phyloP scores from a whole-genome alignment of 92 coral and sea anemone genomes.

The Scolanthus callimorphus region DNA sequence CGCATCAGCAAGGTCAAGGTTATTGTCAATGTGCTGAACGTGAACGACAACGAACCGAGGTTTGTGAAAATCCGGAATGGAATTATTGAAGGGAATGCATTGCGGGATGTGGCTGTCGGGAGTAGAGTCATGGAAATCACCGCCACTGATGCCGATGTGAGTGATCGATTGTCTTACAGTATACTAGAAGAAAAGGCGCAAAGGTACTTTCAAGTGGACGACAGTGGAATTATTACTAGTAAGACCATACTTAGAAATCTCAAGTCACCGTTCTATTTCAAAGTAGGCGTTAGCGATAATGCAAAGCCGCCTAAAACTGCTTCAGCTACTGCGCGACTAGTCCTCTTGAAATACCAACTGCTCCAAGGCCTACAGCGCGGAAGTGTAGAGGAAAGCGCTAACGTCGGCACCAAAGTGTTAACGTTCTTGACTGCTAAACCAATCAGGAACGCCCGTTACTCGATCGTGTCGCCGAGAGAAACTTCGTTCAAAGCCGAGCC shows the following conservation, averaged over 20 bases:
- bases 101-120: slow-evolving; percentile 46
- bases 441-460: slow-evolving; percentile 42
- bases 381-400: slow-evolving; percentile 48
- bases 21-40: slow-evolving; percentile 55
- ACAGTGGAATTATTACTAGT: slow-evolving; percentile 54
- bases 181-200: slow-evolving; percentile 45
- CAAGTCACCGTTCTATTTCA: slow-evolving; percentile 47
- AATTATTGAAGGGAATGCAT: slow-evolving; percentile 54
- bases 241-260: slow-evolving; percentile 31
- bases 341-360: slow-evolving; percentile 67
- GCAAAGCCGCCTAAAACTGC: slow-evolving; percentile 62
- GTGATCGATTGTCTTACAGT: slow-evolving; percentile 56
- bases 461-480: slow-evolving; percentile 62
- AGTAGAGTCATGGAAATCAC: slow-evolving; percentile 56
- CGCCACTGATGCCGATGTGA: slow-evolving; percentile 64
- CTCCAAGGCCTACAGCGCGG: slow-evolving; percentile 55
- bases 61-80: slow-evolving; percentile 43
- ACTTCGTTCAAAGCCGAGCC: slow-evolving; percentile 57
- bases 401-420: slow-evolving; percentile 35
- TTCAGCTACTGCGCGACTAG: slow-evolving; percentile 54
- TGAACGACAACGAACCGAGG: slow-evolving; percentile 78
- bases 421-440: slow-evolving; percentile 40
- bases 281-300: slow-evolving; percentile 67
- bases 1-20: slow-evolving; percentile 66
- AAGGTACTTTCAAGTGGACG: slow-evolving; percentile 49